Evolutionary conservation across 2,888 invertebrate genomes (phyloP).

Genomic region (Apodemia zela): DNA sequence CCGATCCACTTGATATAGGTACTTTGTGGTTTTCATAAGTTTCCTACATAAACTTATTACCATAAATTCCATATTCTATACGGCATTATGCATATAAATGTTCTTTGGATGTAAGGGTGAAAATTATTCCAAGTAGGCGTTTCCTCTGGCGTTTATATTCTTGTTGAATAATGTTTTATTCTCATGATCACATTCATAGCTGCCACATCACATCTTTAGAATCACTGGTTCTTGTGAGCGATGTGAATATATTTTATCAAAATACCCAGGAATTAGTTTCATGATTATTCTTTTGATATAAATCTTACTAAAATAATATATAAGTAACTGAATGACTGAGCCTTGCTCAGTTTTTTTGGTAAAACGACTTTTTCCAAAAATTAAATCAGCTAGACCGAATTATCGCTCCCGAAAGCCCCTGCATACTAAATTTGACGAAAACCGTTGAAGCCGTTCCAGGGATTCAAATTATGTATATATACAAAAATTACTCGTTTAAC

Average conservation of each 20-base stretch:
- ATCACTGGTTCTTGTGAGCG: conserved; percentile 28
- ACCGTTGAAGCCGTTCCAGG: no score
- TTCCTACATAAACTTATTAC: conserved; percentile 41
- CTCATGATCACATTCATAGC: conserved; percentile 47
- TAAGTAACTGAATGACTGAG: no score
- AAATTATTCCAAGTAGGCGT: conserved; percentile 72
- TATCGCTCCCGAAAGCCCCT: no score
- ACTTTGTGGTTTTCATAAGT: conserved; percentile 32
- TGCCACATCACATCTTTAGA: conserved; percentile 43
- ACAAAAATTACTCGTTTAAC: no score
- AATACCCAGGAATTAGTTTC: not conserved
- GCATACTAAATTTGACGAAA: no score
- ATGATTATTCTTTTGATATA: not conserved
- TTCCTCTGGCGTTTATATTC: conserved; percentile 61
- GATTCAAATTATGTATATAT: no score
- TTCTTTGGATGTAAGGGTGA: conserved; percentile 56
- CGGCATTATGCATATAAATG: conserved; percentile 61
- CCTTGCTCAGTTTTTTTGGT: no score
- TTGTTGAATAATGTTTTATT: conserved; percentile 73
- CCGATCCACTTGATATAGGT: conserved; percentile 17
- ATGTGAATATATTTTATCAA: conserved; percentile 20
- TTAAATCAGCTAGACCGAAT: no score
- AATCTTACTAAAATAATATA: not conserved
- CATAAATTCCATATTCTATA: conserved; percentile 51
- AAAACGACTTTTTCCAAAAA: no score